Evolutionary conservation across 2,888 invertebrate genomes (phyloP).

Genomic region (Harpalus rubripes): DNA sequence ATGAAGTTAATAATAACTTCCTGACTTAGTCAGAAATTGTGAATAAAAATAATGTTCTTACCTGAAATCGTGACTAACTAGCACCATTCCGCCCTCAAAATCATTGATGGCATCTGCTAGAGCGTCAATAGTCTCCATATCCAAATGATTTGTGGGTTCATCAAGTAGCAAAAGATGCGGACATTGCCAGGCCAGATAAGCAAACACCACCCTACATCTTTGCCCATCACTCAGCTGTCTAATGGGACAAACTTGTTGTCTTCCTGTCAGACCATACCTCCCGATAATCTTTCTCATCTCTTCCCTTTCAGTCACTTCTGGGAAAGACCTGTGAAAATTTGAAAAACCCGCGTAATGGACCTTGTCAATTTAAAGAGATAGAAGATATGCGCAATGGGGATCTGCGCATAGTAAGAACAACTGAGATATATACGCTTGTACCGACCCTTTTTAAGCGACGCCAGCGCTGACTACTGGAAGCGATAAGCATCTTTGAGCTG

Average conservation of each 20-base stretch:
- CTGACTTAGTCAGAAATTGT: too few species aligned
- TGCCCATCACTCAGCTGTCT: constrained; percentile 98
- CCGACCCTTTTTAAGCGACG: too few species aligned
- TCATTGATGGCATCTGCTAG: constrained; percentile 98
- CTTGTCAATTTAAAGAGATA: too few species aligned
- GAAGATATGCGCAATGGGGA: too few species aligned
- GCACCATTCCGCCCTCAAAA: constrained; percentile 98
- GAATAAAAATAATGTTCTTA: background rate
- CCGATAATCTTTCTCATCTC: constrained; percentile 99
- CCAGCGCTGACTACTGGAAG: too few species aligned
- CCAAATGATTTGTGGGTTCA: constrained; percentile 96
- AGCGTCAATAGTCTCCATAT: constrained; percentile 99
- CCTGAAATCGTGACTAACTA: constrained; percentile 99
- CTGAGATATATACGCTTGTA: too few species aligned
- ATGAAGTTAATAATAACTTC: too few species aligned
- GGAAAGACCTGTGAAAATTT: too few species aligned
- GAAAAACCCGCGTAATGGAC: too few species aligned
- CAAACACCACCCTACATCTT: constrained; percentile 98
- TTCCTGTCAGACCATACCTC: constrained; percentile 96
- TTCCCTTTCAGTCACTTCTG: constrained; percentile 97
- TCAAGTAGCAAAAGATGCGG: constrained; percentile 94
- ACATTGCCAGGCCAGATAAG: constrained; percentile 98
- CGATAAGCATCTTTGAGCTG: too few species aligned
- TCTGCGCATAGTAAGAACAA: too few species aligned
- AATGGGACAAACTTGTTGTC: constrained; percentile 97